These are phyloP conservation scores for Helicolenus hilgendorfi DNA, from an alignment of 2,797 vertebrate species.

Conservation along the genomic window DNA sequence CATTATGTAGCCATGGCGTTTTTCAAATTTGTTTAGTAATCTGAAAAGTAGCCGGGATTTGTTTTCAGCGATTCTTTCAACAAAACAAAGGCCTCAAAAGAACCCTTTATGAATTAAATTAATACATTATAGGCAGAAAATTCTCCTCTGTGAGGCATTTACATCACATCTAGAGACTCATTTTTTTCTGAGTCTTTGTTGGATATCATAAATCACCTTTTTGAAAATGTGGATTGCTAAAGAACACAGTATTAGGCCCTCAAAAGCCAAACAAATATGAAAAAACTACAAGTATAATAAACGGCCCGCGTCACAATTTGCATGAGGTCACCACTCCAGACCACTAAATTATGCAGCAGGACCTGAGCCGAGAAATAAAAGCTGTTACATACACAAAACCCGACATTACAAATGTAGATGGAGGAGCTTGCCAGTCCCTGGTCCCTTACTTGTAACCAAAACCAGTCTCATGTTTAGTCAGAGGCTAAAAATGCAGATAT, in stretches of 20 bases:
- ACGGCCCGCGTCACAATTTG: conserved; percentile 61
- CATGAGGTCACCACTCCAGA: conserved; percentile 68
- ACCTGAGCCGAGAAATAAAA: conserved; percentile 56
- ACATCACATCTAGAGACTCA: background rate
- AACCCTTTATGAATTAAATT: background rate
- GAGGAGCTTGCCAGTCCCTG: background rate
- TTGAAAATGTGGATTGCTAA: conserved; percentile 28
- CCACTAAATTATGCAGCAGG: conserved; percentile 76
- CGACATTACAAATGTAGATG: conserved; percentile 46
- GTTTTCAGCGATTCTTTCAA: background rate
- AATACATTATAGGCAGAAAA: conserved; percentile 10
- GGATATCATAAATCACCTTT: conserved; percentile 36
- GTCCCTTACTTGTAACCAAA: background rate
- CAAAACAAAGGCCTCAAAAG: background rate
- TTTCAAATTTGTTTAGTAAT: background rate
- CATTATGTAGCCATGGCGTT: background rate
- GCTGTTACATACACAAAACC: conserved; percentile 45
- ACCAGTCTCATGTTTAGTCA: background rate
- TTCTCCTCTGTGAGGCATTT: conserved; percentile 25
- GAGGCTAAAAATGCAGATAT: background rate
- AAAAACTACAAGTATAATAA: conserved; percentile 41
- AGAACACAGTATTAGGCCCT: conserved; percentile 27
- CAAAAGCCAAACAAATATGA: conserved; percentile 34
- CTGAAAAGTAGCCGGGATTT: background rate
- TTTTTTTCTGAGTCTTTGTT: conserved; percentile 15